phyloP scores from a whole-genome alignment of 2,888 invertebrate species.

The Ethmia dodecea region DNA sequence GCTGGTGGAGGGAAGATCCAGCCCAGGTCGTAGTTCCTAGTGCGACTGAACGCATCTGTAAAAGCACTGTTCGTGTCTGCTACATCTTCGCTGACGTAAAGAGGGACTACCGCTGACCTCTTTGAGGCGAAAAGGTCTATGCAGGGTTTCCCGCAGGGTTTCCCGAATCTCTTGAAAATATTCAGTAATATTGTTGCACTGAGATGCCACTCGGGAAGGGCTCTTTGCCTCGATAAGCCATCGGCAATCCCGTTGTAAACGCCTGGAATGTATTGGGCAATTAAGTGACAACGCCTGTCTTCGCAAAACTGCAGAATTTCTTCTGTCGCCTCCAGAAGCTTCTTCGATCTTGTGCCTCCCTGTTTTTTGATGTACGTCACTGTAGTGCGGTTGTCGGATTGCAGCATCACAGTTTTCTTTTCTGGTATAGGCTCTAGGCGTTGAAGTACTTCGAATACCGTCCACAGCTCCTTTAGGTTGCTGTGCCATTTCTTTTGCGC shows the following conservation, averaged over 20 bases:
- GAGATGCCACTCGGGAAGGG: conserved; percentile 21
- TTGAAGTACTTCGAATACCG: conserved; percentile 14
- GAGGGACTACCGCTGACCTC: conserved; percentile 10
- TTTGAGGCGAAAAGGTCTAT: conserved; percentile 18
- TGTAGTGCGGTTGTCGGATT: conserved; percentile 21
- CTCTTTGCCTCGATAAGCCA: conserved; percentile 11
- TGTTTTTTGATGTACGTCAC: conserved; percentile 21
- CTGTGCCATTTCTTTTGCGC: conserved; percentile 18
- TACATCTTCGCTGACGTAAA: conserved; percentile 4
- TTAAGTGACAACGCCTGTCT: conserved; percentile 9
- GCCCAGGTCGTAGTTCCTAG: conserved; percentile 20
- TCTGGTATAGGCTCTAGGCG: conserved; percentile 3
- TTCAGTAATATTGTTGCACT: conserved; percentile 6
- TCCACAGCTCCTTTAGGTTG: conserved; percentile 22
- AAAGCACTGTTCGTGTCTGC: not conserved
- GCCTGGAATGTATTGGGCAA: conserved; percentile 17
- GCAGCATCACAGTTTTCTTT: conserved; percentile 9
- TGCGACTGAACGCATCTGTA: conserved; percentile 24
- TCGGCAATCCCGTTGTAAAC: conserved; percentile 16
- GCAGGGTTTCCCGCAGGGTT: conserved; percentile 14
- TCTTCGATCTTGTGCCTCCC: conserved; percentile 19
- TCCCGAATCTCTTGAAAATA: conserved; percentile 17
- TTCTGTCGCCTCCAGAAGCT: not conserved
- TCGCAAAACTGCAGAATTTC: conserved; percentile 1
- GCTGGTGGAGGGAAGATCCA: conserved; percentile 32